phyloP scores from a whole-genome alignment of 1,140 invertebrate genomes.

The Amphibalanus amphitrite region DNA sequence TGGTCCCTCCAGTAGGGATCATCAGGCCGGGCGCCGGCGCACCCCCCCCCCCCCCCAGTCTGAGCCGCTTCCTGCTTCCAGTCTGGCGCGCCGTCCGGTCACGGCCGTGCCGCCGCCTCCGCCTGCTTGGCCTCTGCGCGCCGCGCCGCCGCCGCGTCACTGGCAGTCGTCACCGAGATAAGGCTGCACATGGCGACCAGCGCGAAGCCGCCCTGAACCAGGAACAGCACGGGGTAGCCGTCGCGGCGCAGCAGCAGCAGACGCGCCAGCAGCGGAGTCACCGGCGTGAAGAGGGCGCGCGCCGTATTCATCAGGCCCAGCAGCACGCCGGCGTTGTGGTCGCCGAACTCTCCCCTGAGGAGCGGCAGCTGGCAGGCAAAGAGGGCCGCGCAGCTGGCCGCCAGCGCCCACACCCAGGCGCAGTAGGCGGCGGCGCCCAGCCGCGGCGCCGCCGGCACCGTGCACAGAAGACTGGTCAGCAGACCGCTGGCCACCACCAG shows the following conservation, averaged over 20 bases:
- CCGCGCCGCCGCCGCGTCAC: no score
- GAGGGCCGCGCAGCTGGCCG: constrained; percentile 22
- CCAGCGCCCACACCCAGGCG: constrained; percentile 21
- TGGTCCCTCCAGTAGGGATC: no score
- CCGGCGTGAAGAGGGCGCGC: constrained; percentile 23
- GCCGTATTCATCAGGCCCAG: constrained; percentile 30
- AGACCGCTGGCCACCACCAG: not conserved
- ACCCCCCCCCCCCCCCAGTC: no score
- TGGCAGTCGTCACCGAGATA: not conserved
- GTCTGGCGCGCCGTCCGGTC: no score
- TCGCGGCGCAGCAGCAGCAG: constrained; percentile 18
- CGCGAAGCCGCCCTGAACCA: constrained; percentile 3
- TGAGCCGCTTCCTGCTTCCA: no score
- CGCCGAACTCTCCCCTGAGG: not conserved
- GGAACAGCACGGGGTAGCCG: constrained; percentile 17
- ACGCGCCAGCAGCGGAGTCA: constrained; percentile 12
- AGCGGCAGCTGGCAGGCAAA: constrained; percentile 16
- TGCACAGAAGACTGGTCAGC: constrained; percentile 11
- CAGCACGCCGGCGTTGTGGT: constrained; percentile 21
- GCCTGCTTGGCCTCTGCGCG: not conserved
- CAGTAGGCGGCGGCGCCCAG: constrained; percentile 23
- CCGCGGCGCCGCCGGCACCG: constrained; percentile 13
- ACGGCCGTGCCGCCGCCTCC: no score
- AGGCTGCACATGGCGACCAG: constrained; percentile 1
- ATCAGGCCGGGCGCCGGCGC: no score